Conservation (phyloP, 2,888 invertebrate genomes). For the Agriopis marginaria region DNA sequence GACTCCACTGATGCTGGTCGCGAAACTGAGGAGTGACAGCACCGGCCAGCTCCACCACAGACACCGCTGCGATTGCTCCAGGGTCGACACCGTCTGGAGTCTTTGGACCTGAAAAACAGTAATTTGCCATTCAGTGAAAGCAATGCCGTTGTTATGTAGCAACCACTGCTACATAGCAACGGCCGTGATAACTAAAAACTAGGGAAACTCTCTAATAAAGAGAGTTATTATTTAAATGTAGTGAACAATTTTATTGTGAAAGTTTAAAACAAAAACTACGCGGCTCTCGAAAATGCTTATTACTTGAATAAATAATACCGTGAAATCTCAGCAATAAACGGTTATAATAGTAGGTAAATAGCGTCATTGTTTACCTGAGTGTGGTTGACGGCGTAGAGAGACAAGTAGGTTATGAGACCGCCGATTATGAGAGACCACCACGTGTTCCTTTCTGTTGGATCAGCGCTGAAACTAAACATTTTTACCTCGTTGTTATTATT, state of each 20-base stretch:
- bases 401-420: conserved; percentile 92
- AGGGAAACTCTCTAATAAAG: no score
- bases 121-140: not conserved
- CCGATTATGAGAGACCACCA: conserved; percentile 94
- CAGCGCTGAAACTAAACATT: conserved; percentile 88
- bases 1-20: conserved; percentile 92
- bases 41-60: conserved; percentile 94
- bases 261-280: not conserved
- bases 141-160: no score
- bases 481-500: conserved; percentile 5
- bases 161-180: no score
- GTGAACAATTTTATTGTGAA: not conserved
- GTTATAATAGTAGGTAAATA: not conserved
- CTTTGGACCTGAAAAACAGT: conserved; percentile 86
- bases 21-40: conserved; percentile 89
- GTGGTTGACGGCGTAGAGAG: conserved; percentile 95
- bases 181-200: no score
- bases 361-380: conserved; percentile 83
- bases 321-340: conserved; percentile 1
- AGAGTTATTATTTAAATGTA: no score
- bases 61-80: conserved; percentile 90
- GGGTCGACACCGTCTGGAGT: conserved; percentile 89
- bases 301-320: not conserved
- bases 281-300: conserved; percentile 1
- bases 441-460: conserved; percentile 94